Conservation (phyloP, 2,113 vertebrate species). For the Amblyornis subalaris region DNA sequence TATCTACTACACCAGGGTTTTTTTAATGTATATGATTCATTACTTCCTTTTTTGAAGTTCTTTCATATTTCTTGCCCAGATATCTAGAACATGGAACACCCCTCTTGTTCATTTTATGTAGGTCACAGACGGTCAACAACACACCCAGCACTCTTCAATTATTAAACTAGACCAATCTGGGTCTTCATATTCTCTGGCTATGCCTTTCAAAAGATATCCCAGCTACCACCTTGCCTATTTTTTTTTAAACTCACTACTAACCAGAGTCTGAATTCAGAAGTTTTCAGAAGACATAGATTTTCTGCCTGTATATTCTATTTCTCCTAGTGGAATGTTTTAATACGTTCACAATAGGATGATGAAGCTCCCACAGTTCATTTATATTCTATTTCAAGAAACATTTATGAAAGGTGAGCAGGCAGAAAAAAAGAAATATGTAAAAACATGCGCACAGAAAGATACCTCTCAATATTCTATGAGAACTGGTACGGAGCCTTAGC, state of each 20-base stretch:
- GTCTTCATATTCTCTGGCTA: neutral
- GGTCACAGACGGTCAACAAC: neutral
- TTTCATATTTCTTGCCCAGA: neutral
- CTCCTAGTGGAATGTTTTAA: neutral
- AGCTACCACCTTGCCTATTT: neutral
- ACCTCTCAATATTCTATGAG: neutral
- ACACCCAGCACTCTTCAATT: neutral
- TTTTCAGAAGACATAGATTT: neutral
- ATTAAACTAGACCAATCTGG: neutral
- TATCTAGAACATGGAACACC: neutral
- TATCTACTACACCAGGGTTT: neutral
- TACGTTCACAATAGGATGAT: neutral
- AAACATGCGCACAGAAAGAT: neutral
- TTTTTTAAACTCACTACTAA: neutral
- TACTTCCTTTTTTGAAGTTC: neutral
- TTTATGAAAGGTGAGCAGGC: neutral
- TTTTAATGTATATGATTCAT: neutral
- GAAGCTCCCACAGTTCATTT: neutral
- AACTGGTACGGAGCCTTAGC: neutral
- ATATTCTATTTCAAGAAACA: neutral
- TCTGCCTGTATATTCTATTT: neutral
- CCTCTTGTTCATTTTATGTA: neutral
- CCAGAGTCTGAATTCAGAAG: neutral
- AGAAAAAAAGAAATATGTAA: neutral
- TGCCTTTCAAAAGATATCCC: neutral